phyloP scores from a whole-genome alignment of 2,888 invertebrate genomes.

The Maniola hyperantus region DNA sequence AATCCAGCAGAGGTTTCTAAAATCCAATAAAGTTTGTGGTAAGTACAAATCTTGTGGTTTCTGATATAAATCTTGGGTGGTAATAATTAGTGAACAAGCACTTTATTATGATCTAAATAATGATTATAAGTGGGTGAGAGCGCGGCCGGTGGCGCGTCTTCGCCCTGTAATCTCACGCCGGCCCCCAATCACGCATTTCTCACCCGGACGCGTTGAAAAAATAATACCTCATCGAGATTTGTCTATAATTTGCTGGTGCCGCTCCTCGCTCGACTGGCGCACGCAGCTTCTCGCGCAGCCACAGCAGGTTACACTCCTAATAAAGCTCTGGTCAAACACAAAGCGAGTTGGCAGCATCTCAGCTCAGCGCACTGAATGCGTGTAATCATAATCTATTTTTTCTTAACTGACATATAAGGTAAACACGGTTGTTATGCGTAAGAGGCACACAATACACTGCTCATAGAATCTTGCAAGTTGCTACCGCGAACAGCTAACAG shows the following conservation, averaged over 20 bases:
- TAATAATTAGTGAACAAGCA: constrained; percentile 72
- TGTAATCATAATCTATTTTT: too few relatives aligned
- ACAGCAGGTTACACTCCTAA: background rate
- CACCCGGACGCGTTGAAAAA: constrained; percentile 82
- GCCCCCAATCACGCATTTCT: constrained; percentile 81
- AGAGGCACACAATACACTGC: too few relatives aligned
- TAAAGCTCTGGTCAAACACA: background rate
- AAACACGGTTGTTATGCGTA: too few relatives aligned
- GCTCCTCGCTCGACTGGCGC: constrained; percentile 61
- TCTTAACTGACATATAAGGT: too few relatives aligned
- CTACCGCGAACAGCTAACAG: too few relatives aligned
- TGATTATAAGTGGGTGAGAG: constrained; percentile 73
- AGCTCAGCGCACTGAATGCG: background rate
- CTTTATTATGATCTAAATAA: constrained; percentile 79
- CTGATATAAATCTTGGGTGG: constrained; percentile 60
- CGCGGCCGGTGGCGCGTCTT: constrained; percentile 74
- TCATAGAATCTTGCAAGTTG: too few relatives aligned
- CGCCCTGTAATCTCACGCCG: constrained; percentile 77
- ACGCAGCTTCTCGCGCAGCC: constrained; percentile 36
- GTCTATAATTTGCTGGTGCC: constrained; percentile 81
- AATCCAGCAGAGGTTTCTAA: background rate
- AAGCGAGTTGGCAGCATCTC: background rate
- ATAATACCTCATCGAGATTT: constrained; percentile 77
- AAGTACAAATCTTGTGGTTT: background rate
- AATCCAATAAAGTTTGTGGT: constrained; percentile 20